Base-by-base conservation (phyloP, 1,140 invertebrate genomes). In the Araneus ventricosus region DNA sequence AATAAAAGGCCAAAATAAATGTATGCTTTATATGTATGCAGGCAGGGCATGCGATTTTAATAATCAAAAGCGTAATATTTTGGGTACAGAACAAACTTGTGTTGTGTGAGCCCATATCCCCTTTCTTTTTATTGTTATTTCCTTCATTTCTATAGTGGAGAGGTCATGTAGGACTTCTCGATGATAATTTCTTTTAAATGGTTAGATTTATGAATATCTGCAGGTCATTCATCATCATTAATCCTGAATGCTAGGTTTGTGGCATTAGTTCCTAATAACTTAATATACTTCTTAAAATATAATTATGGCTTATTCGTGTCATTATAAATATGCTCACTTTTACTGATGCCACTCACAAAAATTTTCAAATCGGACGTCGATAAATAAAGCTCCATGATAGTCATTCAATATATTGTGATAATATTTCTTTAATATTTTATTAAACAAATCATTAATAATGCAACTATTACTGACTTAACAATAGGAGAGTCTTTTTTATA, bases 41-140 rank as follows among this genome's bases (percentile, higher is more conserved):
- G n/a, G n/a, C n/a, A n/a, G n/a, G n/a, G n/a, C n/a, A n/a, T n/a
- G n/a, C n/a, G n/a, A n/a, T n/a, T n/a, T n/a, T n/a, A n/a, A n/a
- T n/a, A n/a, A 20, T 75, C 70, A 75, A 75, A 75, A 34, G 70
- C 70, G 70, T 75, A 30, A 75, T 75, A 30, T 37, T 75, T 75
- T 75, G 70, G 27, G 5, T 22, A 5, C 70, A 75, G 70, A 75
- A 37, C 70, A 37, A 75, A 4, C 70, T 37, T 4, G 20, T 2
- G 30, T 34, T 30, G 70, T 37, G 70, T 34, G 22, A 34, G 34
- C 27, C 30, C 59, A 4, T 20, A 24, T 75, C 37, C 14, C 4
- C 17, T 2, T 30, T 75, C 37, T 75, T 17, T 17, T 4, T 37
- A n/a, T n/a, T n/a, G n/a, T n/a, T n/a, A n/a, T 3, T 20, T 0